A percentile compares a stretch with the other conserved stretches of the same genome.
phyloP scores from a whole-genome alignment of 2,113 vertebrate genomes.

The Rhinolophus sinicus region DNA sequence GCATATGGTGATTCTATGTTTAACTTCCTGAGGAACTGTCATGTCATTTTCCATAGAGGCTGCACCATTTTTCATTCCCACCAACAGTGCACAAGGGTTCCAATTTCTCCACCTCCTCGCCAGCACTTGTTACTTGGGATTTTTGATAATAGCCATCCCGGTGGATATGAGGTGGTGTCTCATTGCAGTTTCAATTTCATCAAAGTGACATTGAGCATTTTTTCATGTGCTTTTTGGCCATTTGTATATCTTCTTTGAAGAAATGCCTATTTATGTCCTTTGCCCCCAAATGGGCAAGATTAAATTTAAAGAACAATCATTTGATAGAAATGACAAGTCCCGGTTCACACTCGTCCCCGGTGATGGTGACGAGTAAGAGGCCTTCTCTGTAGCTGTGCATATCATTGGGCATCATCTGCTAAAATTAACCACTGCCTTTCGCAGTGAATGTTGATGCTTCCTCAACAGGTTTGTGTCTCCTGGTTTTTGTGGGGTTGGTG shows the following conservation, averaged over 20 bases:
- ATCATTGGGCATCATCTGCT: neutral
- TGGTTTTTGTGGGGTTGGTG: neutral
- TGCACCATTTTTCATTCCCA: neutral
- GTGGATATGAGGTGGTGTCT: neutral
- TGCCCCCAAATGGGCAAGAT: neutral
- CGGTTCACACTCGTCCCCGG: neutral
- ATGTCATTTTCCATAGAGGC: neutral
- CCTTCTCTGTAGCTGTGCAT: neutral
- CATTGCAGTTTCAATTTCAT: neutral
- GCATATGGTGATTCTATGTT: neutral
- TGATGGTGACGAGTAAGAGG: neutral
- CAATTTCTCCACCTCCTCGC: neutral
- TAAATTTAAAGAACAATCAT: neutral
- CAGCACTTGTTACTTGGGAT: neutral
- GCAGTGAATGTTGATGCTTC: neutral
- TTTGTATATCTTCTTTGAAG: neutral
- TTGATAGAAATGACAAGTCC: neutral
- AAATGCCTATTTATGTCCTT: neutral
- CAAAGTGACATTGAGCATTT: neutral
- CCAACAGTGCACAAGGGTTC: neutral
- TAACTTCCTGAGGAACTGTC: neutral
- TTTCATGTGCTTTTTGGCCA: neutral
- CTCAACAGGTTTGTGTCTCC: neutral
- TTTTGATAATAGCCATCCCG: neutral
- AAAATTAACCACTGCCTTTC: neutral